Conservation (phyloP, 2,113 vertebrate species). For the human region DNA sequence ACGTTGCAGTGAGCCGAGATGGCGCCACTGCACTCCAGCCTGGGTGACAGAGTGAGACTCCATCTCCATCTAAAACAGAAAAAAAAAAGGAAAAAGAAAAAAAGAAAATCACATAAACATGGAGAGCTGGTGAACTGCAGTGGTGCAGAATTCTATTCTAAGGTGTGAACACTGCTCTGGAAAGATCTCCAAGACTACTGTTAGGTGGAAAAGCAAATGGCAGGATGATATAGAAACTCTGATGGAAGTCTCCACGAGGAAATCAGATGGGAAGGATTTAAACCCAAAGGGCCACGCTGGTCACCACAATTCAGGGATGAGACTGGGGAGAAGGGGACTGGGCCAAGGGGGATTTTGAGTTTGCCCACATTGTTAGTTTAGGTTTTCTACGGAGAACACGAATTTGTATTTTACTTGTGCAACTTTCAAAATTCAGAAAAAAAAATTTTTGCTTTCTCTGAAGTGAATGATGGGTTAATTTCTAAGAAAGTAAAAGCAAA, state of each 20-base stretch:
- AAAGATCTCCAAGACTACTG: neutral
- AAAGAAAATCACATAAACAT: neutral
- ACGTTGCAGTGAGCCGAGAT: neutral
- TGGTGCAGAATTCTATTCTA: neutral
- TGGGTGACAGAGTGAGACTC: neutral
- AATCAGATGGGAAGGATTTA: neutral
- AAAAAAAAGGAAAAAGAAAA: neutral
- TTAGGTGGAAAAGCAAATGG: neutral
- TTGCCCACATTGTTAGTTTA: neutral
- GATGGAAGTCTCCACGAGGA: neutral
- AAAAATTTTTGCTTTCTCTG: neutral
- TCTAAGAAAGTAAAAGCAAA: constrained; percentile 40
- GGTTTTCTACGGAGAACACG: neutral
- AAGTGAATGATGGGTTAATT: neutral
- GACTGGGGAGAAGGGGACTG: rapidly evolving
- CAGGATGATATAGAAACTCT: rapidly evolving
- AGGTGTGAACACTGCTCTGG: neutral
- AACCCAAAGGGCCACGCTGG: neutral
- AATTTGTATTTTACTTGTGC: constrained; percentile 11
- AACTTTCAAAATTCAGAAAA: constrained; percentile 6
- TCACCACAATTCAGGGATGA: rapidly evolving
- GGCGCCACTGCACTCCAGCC: neutral
- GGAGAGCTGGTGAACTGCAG: neutral
- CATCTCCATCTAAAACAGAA: neutral
- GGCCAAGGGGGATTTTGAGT: rapidly evolving